Conservation (phyloP, 53 echinoderm and acorn worm genomes). For the Hippasteria phrygiana region DNA sequence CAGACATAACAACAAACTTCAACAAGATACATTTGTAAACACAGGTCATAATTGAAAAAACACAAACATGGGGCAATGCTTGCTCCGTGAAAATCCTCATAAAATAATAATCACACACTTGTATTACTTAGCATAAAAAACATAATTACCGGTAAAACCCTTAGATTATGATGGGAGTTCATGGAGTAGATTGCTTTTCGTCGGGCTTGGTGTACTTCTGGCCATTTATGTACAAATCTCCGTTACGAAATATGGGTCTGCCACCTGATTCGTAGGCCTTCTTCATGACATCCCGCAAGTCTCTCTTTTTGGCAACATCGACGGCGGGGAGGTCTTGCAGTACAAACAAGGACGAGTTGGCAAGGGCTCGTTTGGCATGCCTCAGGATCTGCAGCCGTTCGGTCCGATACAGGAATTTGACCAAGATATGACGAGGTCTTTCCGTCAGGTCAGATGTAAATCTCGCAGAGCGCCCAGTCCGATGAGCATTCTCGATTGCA, state of each 20-base stretch:
- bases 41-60: too few relatives aligned
- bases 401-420: conserved; percentile 24
- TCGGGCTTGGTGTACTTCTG: too few relatives aligned
- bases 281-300: conserved; percentile 22
- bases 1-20: too few relatives aligned
- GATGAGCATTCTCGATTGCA: conserved; percentile 36
- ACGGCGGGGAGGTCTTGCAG: conserved; percentile 22
- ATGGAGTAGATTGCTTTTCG: too few relatives aligned
- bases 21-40: too few relatives aligned
- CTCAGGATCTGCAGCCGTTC: conserved; percentile 23
- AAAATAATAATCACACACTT: too few relatives aligned
- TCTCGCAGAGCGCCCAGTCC: conserved; percentile 25
- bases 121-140: too few relatives aligned
- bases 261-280: conserved; percentile 4
- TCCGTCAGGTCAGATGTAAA: conserved; percentile 6
- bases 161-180: too few relatives aligned
- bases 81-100: too few relatives aligned
- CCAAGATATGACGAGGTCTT: conserved; percentile 41
- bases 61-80: too few relatives aligned
- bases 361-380: background rate
- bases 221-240: too few relatives aligned
- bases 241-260: conserved; percentile 18
- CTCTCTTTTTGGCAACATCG: conserved; percentile 55
- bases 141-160: too few relatives aligned
- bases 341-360: conserved; percentile 2